phyloP scores from a whole-genome alignment of 2,113 vertebrate species.

The Hyperopisus bebe region DNA sequence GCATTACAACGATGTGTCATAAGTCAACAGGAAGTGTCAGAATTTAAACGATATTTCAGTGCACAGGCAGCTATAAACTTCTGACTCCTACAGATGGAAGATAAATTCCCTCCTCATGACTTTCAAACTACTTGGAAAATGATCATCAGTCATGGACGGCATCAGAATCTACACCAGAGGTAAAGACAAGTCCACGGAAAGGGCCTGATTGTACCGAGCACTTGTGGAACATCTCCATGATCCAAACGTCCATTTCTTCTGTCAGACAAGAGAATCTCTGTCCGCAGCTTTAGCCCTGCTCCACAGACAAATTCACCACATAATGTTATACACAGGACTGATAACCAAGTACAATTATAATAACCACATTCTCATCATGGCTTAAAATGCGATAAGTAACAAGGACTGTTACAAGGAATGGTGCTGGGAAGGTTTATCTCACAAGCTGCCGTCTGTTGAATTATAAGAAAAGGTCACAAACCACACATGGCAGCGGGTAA shows the following conservation, averaged over 20 bases:
- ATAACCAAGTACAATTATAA: neutral
- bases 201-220: neutral
- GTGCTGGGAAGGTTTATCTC: neutral
- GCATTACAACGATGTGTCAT: neutral
- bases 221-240: neutral
- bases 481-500: neutral
- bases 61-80: neutral
- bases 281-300: neutral
- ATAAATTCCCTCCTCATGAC: constrained; percentile 3
- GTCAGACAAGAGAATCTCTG: neutral
- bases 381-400: neutral
- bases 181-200: neutral
- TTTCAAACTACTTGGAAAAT: neutral
- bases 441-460: neutral
- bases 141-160: neutral
- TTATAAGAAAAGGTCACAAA: neutral
- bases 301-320: neutral
- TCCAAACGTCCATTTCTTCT: neutral
- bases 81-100: neutral
- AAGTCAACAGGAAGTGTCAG: neutral
- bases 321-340: neutral
- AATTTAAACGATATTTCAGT: neutral
- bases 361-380: neutral
- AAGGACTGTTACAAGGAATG: neutral
- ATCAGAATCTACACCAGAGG: neutral